A percentile compares a stretch with the other conserved stretches of the same genome.
These are phyloP conservation scores for Caenorhabditis angaria DNA, from an alignment of 2,888 invertebrate genomes.

Conservation along the genomic window DNA sequence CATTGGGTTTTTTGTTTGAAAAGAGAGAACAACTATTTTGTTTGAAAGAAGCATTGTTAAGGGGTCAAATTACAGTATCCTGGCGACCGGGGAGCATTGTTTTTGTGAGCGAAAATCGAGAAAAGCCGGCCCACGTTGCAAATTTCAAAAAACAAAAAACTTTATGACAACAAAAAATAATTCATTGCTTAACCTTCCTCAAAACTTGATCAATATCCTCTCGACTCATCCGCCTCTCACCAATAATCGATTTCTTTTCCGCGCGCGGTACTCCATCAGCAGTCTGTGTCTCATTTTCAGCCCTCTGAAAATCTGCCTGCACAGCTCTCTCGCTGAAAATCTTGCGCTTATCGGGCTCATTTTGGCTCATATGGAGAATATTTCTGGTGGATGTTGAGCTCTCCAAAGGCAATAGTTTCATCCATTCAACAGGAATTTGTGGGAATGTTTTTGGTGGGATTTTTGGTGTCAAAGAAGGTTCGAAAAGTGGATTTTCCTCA, in stretches of 20 bases:
- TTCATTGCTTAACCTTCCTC: background rate
- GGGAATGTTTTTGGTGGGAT: background rate
- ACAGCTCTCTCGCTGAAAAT: background rate
- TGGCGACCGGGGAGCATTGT: no score
- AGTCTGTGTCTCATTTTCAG: background rate
- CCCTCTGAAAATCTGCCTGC: background rate
- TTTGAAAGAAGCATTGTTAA: no score
- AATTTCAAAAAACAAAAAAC: no score
- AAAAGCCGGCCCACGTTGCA: no score
- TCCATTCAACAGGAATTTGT: slow-evolving; percentile 32
- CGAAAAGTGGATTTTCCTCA: slow-evolving; percentile 14
- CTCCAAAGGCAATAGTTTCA: slow-evolving; percentile 25
- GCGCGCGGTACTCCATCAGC: background rate
- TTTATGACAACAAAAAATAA: no score
- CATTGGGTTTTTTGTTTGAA: no score
- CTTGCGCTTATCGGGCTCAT: background rate
- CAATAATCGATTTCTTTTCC: background rate
- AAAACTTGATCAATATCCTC: background rate
- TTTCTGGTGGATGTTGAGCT: slow-evolving; percentile 6
- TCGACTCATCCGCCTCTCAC: background rate
- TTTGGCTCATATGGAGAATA: background rate
- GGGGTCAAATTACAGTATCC: no score
- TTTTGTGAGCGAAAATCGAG: no score
- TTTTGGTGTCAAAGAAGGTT: background rate
- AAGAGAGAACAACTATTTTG: no score